phyloP scores from a whole-genome alignment of 2,888 invertebrate genomes.

The Ophion costatus region DNA sequence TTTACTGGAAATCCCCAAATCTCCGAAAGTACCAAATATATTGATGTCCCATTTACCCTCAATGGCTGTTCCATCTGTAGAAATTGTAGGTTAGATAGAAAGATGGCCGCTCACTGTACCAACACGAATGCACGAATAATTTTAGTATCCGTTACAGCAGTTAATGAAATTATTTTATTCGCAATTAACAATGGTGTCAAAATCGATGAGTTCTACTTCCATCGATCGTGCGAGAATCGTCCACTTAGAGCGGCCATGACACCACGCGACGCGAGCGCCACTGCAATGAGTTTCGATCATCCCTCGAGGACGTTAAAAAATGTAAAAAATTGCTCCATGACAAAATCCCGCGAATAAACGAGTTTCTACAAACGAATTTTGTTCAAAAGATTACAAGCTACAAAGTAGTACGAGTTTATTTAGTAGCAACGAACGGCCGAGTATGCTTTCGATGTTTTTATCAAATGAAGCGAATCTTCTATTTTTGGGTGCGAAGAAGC shows the following conservation, averaged over 20 bases:
- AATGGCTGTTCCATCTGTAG: neutral
- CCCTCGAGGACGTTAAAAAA: neutral
- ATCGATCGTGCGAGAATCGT: neutral
- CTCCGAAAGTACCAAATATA: neutral
- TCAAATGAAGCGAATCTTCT: neutral
- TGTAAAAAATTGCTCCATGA: neutral
- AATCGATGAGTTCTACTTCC: neutral
- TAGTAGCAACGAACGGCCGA: neutral
- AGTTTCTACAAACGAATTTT: neutral
- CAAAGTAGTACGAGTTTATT: neutral
- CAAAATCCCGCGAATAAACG: neutral
- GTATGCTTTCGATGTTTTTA: neutral
- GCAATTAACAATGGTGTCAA: neutral
- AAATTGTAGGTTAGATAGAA: neutral
- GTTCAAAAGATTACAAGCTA: neutral
- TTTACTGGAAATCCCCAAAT: neutral
- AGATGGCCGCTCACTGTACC: neutral
- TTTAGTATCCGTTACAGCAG: neutral
- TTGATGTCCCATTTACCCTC: neutral
- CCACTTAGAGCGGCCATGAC: neutral
- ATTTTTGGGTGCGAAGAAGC: neutral
- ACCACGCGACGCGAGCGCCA: neutral
- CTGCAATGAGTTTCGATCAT: neutral
- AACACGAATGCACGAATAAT: neutral
- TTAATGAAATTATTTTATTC: neutral